A percentile compares a stretch with the other conserved stretches of the same genome.
Conservation (phyloP, 2,113 vertebrate species). For the Gnathonemus echidnorhynchus region DNA sequence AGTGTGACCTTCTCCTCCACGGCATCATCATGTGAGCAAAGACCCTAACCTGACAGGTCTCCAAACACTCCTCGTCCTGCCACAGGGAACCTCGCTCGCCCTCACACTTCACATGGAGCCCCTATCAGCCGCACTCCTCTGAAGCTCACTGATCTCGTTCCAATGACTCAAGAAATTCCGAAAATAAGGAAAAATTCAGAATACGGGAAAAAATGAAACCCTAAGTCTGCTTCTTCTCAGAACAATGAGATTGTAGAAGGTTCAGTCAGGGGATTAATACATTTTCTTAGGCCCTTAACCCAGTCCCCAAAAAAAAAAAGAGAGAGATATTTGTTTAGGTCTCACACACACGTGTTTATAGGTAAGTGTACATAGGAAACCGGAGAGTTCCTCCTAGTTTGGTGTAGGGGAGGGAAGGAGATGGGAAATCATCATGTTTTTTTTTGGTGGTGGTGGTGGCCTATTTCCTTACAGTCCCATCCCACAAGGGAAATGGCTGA, state of each 20-base stretch:
- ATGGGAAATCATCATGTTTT: constrained; percentile 43
- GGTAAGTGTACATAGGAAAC: neutral
- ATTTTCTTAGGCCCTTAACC: neutral
- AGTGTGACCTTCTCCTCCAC: neutral
- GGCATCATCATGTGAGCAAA: neutral
- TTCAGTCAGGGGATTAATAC: neutral
- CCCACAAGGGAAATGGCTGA: constrained; percentile 35
- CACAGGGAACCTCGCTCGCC: neutral
- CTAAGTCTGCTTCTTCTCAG: neutral
- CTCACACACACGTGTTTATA: neutral
- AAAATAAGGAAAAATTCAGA: neutral
- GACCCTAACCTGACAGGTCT: neutral
- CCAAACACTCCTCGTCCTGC: neutral
- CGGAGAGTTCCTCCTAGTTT: neutral
- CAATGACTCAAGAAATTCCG: neutral
- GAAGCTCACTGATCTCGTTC: neutral
- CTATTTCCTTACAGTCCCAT: constrained; percentile 40
- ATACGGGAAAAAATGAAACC: neutral
- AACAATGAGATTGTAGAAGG: neutral
- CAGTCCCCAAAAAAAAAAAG: too few relatives aligned
- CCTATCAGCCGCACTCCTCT: neutral
- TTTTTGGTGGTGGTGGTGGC: neutral
- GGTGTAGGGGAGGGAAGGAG: constrained; percentile 36
- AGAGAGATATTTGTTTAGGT: neutral
- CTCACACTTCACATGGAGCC: neutral